A percentile compares a stretch with the other conserved stretches of the same genome.
phyloP scores from a whole-genome alignment of 2,797 vertebrate species.

The Cryptoblepharus egeriae region DNA sequence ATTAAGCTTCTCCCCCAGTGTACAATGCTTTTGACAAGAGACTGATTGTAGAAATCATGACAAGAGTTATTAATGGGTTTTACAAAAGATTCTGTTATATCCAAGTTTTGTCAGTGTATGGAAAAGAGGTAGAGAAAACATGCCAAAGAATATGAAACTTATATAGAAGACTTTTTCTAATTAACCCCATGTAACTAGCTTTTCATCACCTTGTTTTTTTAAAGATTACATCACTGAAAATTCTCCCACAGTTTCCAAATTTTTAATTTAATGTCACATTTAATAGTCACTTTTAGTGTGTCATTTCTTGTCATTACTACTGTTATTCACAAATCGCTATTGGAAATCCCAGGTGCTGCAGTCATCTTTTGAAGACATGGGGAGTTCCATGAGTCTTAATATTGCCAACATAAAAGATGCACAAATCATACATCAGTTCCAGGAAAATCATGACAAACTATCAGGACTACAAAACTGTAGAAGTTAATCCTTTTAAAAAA shows the following conservation, averaged over 20 bases:
- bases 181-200: background rate
- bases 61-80: background rate
- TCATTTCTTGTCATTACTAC: slow-evolving; percentile 25
- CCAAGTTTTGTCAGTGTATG: background rate
- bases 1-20: background rate
- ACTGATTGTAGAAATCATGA: slow-evolving; percentile 9
- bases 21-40: slow-evolving; percentile 2
- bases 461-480: background rate
- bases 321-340: background rate
- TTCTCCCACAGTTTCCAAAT: background rate
- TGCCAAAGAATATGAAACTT: slow-evolving; percentile 36
- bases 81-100: slow-evolving; percentile 6
- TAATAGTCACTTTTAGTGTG: background rate
- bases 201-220: background rate
- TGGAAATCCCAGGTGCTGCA: slow-evolving; percentile 20
- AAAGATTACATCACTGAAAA: background rate
- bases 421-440: background rate
- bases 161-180: slow-evolving; percentile 16
- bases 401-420: background rate
- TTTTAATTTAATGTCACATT: slow-evolving; percentile 27
- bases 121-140: background rate
- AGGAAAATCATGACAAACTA: background rate
- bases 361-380: background rate
- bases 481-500: background rate
- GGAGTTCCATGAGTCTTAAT: background rate